Percentiles rank a stretch among this genome's conserved stretches.
Evolutionary conservation across 2,888 invertebrate genomes (phyloP).

Genomic region (Trissonchulus sp.): DNA sequence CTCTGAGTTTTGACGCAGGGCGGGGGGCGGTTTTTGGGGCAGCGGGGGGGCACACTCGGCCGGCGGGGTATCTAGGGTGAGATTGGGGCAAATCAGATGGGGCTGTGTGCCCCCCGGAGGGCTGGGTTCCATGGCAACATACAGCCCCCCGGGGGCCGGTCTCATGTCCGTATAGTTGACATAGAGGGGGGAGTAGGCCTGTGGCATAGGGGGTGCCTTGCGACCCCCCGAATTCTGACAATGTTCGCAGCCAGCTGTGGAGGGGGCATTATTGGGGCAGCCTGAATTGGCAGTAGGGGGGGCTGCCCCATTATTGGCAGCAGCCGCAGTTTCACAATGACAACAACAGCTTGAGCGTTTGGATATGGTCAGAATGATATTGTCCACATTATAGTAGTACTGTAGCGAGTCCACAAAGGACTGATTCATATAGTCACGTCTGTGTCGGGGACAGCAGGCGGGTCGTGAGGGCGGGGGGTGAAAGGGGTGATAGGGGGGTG

Average conservation of each 20-base stretch:
- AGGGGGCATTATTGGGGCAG: background rate
- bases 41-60: background rate
- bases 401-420: slow-evolving; percentile 1
- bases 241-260: background rate
- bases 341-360: background rate
- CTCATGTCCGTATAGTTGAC: background rate
- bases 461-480: background rate
- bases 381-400: slow-evolving; percentile 10
- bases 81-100: background rate
- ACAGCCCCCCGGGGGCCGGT: background rate
- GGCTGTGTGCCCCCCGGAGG: background rate
- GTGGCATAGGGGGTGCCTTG: background rate
- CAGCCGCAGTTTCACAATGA: background rate
- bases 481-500: background rate
- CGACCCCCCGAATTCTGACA: background rate
- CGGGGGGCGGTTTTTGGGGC: background rate
- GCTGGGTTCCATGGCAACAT: background rate
- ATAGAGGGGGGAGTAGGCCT: no score
- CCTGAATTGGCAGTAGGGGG: background rate
- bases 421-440: slow-evolving; percentile 4
- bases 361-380: background rate
- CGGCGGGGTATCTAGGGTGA: background rate
- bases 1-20: background rate
- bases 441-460: background rate
- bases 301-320: background rate